Base-by-base conservation (phyloP, 1,140 invertebrate species). In the Probaryconus sp. region DNA sequence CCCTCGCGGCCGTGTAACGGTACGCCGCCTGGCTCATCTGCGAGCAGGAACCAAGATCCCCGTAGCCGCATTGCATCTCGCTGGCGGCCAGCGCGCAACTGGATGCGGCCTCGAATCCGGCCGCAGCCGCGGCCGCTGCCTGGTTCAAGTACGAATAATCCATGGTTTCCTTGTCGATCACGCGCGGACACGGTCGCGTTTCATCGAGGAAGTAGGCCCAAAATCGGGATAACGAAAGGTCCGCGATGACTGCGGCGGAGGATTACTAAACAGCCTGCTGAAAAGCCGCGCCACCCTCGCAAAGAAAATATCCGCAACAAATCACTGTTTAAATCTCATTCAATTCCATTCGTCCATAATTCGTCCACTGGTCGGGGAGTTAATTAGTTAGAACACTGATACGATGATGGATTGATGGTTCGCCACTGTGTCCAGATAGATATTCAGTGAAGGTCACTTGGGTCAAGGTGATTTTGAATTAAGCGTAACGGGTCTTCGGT, bases 21-120 rank as follows among this genome's bases (percentile, higher is more conserved):
- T 93, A 93, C 1, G 92, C 92, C 2, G 92, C 92, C 78, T 93
- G 92, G 47, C 93, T 93, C 92, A 96, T 95, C 88, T 96, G 94
- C 33, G 93, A 93, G 85, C 94, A 96, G 6, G 94, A 94, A 16
- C 93, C 93, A 65, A 95, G 89, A 84, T 96, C 94, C 16, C 93
- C 93, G 86, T 95, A 96, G 4, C 93, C 92, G 83, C 93, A 94
- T 26, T 93, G 92, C 88, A 93, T 92, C 86, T 92, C 92, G 58
- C 90, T 89, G 21, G 90, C 85, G 7, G 89, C 88, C 43, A 92
- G 86, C 51, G 93, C 88, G 78, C 92, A 93, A 74, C 89, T 91
- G 7, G 91, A 91, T 1, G 89, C 73, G 5, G 76, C 88, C 72
- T 92, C 91, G 81, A 92, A 92, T 5, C 90, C 90, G 20, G 89